A percentile compares a stretch with the other conserved stretches of the same genome.
Conservation (phyloP, 2,888 invertebrate genomes). For the Limnephilus rhombicus region DNA sequence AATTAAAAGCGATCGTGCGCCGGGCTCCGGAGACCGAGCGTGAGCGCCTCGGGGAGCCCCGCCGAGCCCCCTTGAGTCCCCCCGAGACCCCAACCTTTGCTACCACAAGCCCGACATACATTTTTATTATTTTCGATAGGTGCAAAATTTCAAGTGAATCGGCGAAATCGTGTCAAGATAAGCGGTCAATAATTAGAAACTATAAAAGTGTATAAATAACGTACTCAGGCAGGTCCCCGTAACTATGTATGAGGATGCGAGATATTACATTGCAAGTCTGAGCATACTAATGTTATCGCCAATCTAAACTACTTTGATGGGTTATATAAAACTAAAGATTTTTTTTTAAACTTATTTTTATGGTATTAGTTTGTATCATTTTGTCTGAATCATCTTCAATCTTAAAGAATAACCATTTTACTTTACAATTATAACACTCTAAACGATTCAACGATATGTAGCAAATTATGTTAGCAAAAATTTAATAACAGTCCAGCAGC, state of each 20-base stretch:
- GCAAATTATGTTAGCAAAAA: too few relatives aligned
- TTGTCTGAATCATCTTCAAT: too few relatives aligned
- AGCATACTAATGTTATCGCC: background rate
- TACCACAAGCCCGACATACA: slow-evolving; percentile 26
- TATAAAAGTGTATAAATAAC: background rate
- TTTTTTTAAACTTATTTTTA: too few relatives aligned
- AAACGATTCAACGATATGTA: too few relatives aligned
- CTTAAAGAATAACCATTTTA: too few relatives aligned
- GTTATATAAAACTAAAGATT: background rate
- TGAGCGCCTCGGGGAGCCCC: slow-evolving; percentile 59
- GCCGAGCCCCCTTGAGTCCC: slow-evolving; percentile 37
- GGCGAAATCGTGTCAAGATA: slow-evolving; percentile 33
- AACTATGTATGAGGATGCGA: background rate
- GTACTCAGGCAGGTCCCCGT: background rate
- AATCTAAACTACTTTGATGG: background rate
- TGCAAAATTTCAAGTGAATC: slow-evolving; percentile 20
- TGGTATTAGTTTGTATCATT: too few relatives aligned
- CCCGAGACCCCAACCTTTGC: slow-evolving; percentile 6
- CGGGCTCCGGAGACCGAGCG: slow-evolving; percentile 54
- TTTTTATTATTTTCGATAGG: background rate
- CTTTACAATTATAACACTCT: too few relatives aligned
- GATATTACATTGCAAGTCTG: background rate
- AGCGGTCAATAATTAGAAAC: background rate
- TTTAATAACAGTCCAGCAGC: too few relatives aligned
- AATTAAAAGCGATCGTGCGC: slow-evolving; percentile 63